phyloP scores from a whole-genome alignment of 2,113 vertebrate species.

The Eudyptes chrysolophus region DNA sequence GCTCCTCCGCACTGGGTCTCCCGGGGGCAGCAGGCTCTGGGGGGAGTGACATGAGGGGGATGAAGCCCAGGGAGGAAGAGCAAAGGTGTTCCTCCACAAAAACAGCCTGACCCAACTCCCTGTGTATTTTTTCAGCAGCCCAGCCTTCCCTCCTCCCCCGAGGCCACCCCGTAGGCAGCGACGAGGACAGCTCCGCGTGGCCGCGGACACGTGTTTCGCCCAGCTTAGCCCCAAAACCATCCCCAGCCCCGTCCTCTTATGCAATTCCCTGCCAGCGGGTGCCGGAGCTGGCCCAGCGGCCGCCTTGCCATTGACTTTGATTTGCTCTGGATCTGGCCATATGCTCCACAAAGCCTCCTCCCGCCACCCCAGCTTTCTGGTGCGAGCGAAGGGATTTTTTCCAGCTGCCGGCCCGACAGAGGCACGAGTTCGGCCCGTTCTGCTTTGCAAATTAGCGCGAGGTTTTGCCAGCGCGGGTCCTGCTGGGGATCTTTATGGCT shows the following conservation, averaged over 20 bases:
- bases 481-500: conserved; percentile 32
- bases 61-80: not conserved
- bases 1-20: not conserved
- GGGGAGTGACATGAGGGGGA: not conserved
- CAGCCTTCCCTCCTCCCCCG: not conserved
- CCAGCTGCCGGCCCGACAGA: not conserved
- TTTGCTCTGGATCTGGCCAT: not conserved
- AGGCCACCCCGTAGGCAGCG: not conserved
- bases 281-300: not conserved
- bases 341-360: conserved; percentile 40
- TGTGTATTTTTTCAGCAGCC: not conserved
- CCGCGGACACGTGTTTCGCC: not conserved
- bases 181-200: not conserved
- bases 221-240: conserved; percentile 38
- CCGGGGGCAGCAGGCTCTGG: not conserved
- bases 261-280: conserved; percentile 28
- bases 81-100: not conserved
- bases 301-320: not conserved
- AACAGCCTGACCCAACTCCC: not conserved
- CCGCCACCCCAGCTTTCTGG: not conserved
- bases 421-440: not conserved
- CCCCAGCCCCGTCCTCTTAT: conserved; percentile 30
- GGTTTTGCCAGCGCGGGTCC: conserved; percentile 9
- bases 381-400: not conserved
- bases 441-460: not conserved